Base-by-base conservation (phyloP, 2,888 invertebrate species). In the Lithophane semibrunnea region DNA sequence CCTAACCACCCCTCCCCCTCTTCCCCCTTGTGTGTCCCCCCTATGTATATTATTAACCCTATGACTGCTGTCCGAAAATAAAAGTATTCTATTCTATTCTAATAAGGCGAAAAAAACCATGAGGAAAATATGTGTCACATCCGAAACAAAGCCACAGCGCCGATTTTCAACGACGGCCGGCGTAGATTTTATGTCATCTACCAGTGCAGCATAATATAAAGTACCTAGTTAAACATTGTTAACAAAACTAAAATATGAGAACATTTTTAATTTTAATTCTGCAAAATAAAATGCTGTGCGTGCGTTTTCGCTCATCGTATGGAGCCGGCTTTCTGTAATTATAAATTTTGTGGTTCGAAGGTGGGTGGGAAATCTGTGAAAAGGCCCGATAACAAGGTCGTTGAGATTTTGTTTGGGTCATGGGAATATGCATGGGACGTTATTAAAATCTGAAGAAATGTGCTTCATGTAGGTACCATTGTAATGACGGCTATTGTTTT, bases 391-490 rank as follows among this genome's bases (percentile, higher is more conserved):
- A 84, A 86, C 74, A 84, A 75, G 71, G 72, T 79, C 60, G 63
- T 86, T 84, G 86, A 84, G 77, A 84, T 84, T 84, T 84, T 86
- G 84, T 86, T 84, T 86, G 83, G 83, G 79, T 86, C 84, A 84
- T 83, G 79, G 79, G 79, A 83, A 83, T 82, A 82, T 77, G 82
- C 66, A 83, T 63, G 60, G 60, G 56, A 60, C 56, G 61, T 77
- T 83, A 77, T 85, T 85, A 77, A 83, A 80, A 83, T 71, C 71
- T 80, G 67, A 80, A 84, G 75, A 61, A 79, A 73, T 44, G 68
- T 80, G 54, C 70, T 82, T 84, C 52, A 77, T 68, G 65, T 52
- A 21, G 21, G 10, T 56, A 24, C 77, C 73, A 63, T 84, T 81
- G 58, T 79, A 44, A 83, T 56, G 60, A 13, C 12, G 21, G 37